Base-by-base conservation (phyloP, 92 coral and sea anemone genomes). In the Heliopora coerulea region DNA sequence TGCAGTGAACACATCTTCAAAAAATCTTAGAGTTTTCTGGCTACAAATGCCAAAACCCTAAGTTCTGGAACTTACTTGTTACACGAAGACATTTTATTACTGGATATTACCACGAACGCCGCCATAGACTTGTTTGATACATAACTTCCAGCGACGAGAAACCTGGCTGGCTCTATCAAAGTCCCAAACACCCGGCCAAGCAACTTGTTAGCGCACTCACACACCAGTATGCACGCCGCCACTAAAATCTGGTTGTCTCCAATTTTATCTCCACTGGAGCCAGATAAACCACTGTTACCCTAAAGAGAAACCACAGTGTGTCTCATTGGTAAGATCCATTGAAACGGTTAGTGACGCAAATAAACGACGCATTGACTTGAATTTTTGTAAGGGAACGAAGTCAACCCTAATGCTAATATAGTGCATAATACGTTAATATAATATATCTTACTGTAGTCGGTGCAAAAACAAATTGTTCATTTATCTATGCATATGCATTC, bases 121-220 rank as follows among this genome's bases (percentile, higher is more conserved):
- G 99, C 95, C 99, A 95, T 90, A 0, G 99, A 95, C 79, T 95
- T 95, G 81, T 97, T 90, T 6, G 99, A 95, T 0, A 95, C 99
- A 60, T 95, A 95, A 59, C 99, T 95, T 31, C 99, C 99, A 5
- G 91, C 96, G 28, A 95, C 99, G 11, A 95, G 89, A 31, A 95
- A 95, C 40, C 95, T 84, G n/a, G 97, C 96, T 66, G 90, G 79
- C 63, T 95, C 96, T 18, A 88, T 84, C 26, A 95, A 65, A 1
- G 99, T 90, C 21, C 87, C 85, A 72, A 95, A 95, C 41, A 95
- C 99, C 50, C 99, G 56, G 0, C 99, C 99, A 12, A 95, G 97
- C 14, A 95, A 91, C 65, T 95, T 95, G 82, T 95, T 95, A 17
- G 99, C 99, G 97, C 99, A 95, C 41, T 95, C 99, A 29, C 99